phyloP scores from a whole-genome alignment of 2,888 invertebrate species.

The Drosophila borborema region DNA sequence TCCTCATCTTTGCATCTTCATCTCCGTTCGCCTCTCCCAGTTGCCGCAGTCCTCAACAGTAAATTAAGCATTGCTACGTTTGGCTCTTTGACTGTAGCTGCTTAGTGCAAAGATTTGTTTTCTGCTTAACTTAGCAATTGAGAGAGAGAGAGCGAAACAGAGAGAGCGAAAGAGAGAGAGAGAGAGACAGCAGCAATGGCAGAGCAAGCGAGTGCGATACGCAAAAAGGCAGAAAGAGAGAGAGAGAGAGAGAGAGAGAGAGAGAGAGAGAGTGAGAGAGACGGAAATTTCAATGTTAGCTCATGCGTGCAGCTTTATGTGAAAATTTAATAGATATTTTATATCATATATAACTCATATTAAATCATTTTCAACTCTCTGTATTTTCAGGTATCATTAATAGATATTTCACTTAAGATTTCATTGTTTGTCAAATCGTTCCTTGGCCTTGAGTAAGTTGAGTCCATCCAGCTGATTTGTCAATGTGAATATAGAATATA shows the following conservation, averaged over 20 bases:
- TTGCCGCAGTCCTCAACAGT: constrained; percentile 19
- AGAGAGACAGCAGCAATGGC: neutral
- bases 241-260: neutral
- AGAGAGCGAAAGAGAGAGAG: neutral
- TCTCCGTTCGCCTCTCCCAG: neutral
- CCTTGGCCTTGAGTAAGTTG: neutral
- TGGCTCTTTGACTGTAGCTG: constrained; percentile 49
- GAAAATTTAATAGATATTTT: constrained; percentile 3
- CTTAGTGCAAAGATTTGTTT: constrained; percentile 70
- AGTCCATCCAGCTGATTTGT: neutral
- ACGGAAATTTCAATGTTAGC: constrained; percentile 1
- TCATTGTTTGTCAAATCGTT: neutral
- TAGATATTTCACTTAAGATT: neutral
- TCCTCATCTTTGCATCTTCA: constrained; percentile 10
- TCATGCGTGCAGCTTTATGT: constrained; percentile 25
- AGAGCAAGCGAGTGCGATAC: neutral
- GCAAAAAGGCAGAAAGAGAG: neutral
- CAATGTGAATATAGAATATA: neutral
- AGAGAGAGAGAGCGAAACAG: constrained; percentile 3
- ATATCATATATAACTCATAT: neutral
- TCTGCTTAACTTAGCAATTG: constrained; percentile 23
- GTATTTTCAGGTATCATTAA: too few relatives aligned
- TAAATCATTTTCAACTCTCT: neutral
- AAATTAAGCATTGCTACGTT: constrained; percentile 63
- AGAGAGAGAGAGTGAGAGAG: neutral